A percentile compares a stretch with the other conserved stretches of the same genome.
Conservation (phyloP, 2,888 invertebrate genomes). For the Drosophila formosana region DNA sequence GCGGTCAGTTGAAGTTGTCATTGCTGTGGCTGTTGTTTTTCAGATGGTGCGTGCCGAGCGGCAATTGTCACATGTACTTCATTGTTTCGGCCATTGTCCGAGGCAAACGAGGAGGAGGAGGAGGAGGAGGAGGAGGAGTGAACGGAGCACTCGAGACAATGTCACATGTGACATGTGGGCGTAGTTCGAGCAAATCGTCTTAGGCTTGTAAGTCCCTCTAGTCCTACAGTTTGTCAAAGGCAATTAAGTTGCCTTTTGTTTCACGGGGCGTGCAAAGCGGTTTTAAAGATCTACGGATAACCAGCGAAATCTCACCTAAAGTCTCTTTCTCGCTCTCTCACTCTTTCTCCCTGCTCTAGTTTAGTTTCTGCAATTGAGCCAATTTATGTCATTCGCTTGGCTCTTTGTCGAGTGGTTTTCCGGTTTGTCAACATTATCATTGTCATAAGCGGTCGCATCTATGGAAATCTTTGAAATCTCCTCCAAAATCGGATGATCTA, state of each 20-base stretch:
- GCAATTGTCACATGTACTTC: constrained; percentile 68
- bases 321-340: not conserved
- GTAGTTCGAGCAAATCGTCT: constrained; percentile 60
- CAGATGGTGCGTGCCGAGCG: constrained; percentile 60
- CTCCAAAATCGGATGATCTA: constrained; percentile 35
- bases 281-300: constrained; percentile 44
- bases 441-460: constrained; percentile 20
- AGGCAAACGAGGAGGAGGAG: constrained; percentile 29
- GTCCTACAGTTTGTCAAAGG: constrained; percentile 64
- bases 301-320: constrained; percentile 7
- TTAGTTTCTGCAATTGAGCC: constrained; percentile 61
- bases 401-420: constrained; percentile 32
- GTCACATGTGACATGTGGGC: constrained; percentile 54
- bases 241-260: constrained; percentile 65
- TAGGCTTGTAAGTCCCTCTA: constrained; percentile 28
- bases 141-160: constrained; percentile 14
- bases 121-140: too few species aligned
- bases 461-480: constrained; percentile 17
- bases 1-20: constrained; percentile 15
- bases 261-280: constrained; percentile 65
- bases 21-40: not conserved
- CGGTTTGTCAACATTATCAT: constrained; percentile 63
- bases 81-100: constrained; percentile 45
- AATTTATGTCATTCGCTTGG: constrained; percentile 50
- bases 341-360: constrained; percentile 53